phyloP scores from a whole-genome alignment of 1,140 invertebrate species.

The Marisa cornuarietis region DNA sequence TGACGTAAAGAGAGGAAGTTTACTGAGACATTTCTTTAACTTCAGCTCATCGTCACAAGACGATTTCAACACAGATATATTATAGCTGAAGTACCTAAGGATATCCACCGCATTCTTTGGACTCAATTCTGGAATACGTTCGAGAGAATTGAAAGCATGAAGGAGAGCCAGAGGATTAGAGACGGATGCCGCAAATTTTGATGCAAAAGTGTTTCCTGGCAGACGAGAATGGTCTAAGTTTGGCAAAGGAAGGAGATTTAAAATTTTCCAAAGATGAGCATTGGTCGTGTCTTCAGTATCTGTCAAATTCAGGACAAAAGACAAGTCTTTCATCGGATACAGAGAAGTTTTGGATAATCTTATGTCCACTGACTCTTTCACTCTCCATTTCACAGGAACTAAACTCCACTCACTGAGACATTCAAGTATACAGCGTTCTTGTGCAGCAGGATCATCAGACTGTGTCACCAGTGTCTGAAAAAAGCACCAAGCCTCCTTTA shows the following conservation, averaged over 20 bases:
- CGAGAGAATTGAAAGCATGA: neutral
- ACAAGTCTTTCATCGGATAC: conserved; percentile 7
- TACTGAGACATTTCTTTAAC: neutral
- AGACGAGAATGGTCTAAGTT: neutral
- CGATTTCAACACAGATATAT: neutral
- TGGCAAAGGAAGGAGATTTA: neutral
- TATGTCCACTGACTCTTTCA: neutral
- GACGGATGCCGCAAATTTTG: conserved; percentile 1
- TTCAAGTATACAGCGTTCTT: conserved; percentile 9
- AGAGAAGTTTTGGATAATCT: conserved; percentile 24
- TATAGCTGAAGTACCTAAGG: conserved; percentile 13
- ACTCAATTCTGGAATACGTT: neutral
- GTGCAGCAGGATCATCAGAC: conserved; percentile 34
- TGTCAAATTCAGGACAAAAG: neutral
- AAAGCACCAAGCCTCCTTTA: too few relatives aligned
- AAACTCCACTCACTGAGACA: conserved; percentile 12
- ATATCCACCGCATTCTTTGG: neutral
- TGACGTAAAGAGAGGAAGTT: conserved; percentile 2
- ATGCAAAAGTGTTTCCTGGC: neutral
- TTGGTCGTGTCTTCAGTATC: neutral
- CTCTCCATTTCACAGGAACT: neutral
- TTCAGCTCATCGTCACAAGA: neutral
- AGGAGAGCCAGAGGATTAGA: neutral
- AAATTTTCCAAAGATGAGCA: neutral
- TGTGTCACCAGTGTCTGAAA: conserved; percentile 11